phyloP scores from a whole-genome alignment of 2,888 invertebrate species.

The Abrostola triplasia region DNA sequence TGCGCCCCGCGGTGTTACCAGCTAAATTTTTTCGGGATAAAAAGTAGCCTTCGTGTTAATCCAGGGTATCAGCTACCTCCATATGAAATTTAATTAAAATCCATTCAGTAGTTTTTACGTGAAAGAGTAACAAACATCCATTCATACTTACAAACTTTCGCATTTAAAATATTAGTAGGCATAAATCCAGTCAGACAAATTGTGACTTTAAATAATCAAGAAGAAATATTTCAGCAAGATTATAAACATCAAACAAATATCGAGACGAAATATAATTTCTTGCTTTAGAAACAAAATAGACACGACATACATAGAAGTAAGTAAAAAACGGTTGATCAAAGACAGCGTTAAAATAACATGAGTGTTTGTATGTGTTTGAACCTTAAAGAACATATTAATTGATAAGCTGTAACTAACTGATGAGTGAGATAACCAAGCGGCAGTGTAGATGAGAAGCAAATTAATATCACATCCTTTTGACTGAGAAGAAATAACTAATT shows the following conservation, averaged over 20 bases:
- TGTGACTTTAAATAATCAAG: no score
- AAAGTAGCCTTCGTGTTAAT: no score
- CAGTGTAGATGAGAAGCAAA: slow-evolving; percentile 29
- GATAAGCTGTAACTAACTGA: slow-evolving; percentile 15
- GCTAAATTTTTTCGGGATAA: no score
- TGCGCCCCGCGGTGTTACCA: no score
- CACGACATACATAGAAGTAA: slow-evolving; percentile 9
- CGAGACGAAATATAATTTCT: neutral
- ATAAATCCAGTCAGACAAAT: no score
- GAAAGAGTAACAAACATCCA: no score
- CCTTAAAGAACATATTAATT: slow-evolving; percentile 29
- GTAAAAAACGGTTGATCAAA: slow-evolving; percentile 48
- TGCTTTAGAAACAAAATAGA: slow-evolving; percentile 32
- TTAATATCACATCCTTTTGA: slow-evolving; percentile 16
- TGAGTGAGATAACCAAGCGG: slow-evolving; percentile 36
- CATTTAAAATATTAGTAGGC: no score
- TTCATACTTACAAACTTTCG: no score
- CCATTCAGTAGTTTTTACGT: no score
- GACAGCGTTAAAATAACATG: slow-evolving; percentile 23
- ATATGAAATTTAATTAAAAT: no score
- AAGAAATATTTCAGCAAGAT: no score
- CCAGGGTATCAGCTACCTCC: no score
- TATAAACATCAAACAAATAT: neutral
- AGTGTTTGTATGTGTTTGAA: neutral
- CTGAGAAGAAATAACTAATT: slow-evolving; percentile 14